A percentile compares a stretch with the other conserved stretches of the same genome.
phyloP scores from a whole-genome alignment of 2,888 invertebrate genomes.

The Drosophila falleni region DNA sequence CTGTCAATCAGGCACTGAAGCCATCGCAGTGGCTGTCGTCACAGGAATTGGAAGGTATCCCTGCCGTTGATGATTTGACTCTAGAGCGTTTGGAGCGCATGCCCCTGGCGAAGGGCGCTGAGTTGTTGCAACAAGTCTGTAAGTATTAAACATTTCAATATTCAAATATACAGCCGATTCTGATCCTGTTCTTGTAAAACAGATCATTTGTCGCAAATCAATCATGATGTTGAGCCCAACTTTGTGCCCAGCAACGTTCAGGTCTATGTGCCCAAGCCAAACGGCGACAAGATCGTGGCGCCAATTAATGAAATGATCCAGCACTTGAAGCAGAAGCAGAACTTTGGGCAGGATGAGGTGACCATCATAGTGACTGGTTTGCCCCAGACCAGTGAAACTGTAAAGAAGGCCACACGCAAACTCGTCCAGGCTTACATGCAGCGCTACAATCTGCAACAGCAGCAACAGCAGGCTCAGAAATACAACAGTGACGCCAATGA shows the following conservation, averaged over 20 bases:
- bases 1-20: slow-evolving; percentile 62
- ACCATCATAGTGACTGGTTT: slow-evolving; percentile 82
- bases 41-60: slow-evolving; percentile 72
- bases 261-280: slow-evolving; percentile 55
- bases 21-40: slow-evolving; percentile 78
- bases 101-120: slow-evolving; percentile 74
- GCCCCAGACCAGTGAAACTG: slow-evolving; percentile 66
- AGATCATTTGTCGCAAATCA: slow-evolving; percentile 80
- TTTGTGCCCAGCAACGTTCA: slow-evolving; percentile 67
- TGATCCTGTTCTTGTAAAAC: neutral
- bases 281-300: slow-evolving; percentile 59
- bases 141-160: slow-evolving; percentile 44
- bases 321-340: slow-evolving; percentile 59
- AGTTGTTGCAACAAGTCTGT: slow-evolving; percentile 77
- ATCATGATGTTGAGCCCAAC: slow-evolving; percentile 68
- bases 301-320: slow-evolving; percentile 66
- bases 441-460: slow-evolving; percentile 74
- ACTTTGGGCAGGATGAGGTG: slow-evolving; percentile 79
- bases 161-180: neutral
- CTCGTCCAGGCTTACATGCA: slow-evolving; percentile 79
- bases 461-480: slow-evolving; percentile 46
- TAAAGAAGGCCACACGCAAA: slow-evolving; percentile 73
- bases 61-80: slow-evolving; percentile 73
- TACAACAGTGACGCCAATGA: slow-evolving; percentile 46
- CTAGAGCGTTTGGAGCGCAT: slow-evolving; percentile 73